Percentiles rank a stretch among this genome's conserved stretches.
Conservation (phyloP, 2,113 vertebrate genomes). For the Lates calcarifer region DNA sequence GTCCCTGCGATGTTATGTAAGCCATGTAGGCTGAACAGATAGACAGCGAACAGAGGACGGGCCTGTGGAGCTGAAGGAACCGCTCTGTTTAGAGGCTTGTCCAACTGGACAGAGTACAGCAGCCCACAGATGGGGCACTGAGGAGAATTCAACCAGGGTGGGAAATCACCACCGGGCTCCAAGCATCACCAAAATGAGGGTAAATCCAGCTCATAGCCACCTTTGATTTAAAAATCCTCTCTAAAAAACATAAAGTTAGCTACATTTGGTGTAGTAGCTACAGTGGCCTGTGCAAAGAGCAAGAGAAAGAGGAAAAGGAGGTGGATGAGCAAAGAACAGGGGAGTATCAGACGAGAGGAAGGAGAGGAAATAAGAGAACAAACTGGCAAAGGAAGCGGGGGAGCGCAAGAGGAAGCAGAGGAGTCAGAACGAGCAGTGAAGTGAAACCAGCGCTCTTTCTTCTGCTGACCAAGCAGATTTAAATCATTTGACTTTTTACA, state of each 20-base stretch:
- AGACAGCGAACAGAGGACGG: conserved; percentile 63
- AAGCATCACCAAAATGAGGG: conserved; percentile 36
- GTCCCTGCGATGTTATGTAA: conserved; percentile 72
- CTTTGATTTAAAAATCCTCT: conserved; percentile 18
- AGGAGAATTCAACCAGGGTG: conserved; percentile 58
- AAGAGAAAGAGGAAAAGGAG: conserved; percentile 28
- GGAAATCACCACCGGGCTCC: conserved; percentile 44
- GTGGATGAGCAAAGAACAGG: neutral
- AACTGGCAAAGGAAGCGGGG: conserved; percentile 31
- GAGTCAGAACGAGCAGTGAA: conserved; percentile 11
- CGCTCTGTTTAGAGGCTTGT: conserved; percentile 66
- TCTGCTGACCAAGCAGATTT: conserved; percentile 44
- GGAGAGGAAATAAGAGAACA: conserved; percentile 48
- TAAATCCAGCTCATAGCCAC: neutral
- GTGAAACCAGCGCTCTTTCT: conserved; percentile 8
- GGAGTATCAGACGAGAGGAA: neutral
- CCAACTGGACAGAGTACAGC: conserved; percentile 67
- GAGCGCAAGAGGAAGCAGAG: conserved; percentile 13
- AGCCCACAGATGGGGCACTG: conserved; percentile 47
- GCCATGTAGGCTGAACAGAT: conserved; percentile 59
- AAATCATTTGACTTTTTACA: neutral
- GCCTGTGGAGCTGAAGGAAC: conserved; percentile 71
- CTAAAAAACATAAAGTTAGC: conserved; percentile 6
- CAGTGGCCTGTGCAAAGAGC: neutral
- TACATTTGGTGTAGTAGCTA: neutral